phyloP scores from a whole-genome alignment of 2,113 vertebrate species.

The Actenoides hombroni region DNA sequence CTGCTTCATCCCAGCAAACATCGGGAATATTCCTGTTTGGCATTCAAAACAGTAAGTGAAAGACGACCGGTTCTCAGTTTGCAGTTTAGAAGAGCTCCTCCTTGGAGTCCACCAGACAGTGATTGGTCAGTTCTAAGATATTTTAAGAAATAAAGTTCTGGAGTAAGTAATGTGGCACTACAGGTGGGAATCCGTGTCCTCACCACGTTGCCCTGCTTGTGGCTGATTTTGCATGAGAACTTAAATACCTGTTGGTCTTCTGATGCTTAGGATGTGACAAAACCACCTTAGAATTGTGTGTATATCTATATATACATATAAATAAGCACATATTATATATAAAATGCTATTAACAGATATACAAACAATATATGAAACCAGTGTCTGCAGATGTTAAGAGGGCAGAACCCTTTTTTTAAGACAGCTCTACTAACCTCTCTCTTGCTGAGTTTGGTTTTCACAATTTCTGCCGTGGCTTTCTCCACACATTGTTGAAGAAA shows the following conservation, averaged over 20 bases:
- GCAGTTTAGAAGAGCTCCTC: neutral
- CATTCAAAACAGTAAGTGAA: slow-evolving; percentile 91
- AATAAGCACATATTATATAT: neutral
- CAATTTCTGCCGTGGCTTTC: neutral
- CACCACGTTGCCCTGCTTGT: neutral
- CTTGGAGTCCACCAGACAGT: neutral
- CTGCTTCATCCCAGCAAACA: slow-evolving; percentile 85
- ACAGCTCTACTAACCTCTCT: neutral
- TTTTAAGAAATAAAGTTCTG: too few relatives aligned
- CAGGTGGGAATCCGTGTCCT: neutral
- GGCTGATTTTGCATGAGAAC: neutral
- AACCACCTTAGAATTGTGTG: neutral
- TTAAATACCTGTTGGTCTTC: neutral
- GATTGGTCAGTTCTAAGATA: neutral
- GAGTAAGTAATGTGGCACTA: neutral
- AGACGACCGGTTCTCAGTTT: neutral
- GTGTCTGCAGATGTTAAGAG: neutral
- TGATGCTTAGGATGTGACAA: neutral
- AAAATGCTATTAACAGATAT: neutral
- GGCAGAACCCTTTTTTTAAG: neutral
- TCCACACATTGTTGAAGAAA: neutral
- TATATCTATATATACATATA: neutral
- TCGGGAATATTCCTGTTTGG: slow-evolving; percentile 94
- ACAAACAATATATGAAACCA: neutral
- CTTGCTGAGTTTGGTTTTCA: neutral